Percentiles rank a stretch among this genome's conserved stretches.
Evolutionary conservation across 2,113 vertebrate species (phyloP).

Genomic region (Leucopternis melanops): DNA sequence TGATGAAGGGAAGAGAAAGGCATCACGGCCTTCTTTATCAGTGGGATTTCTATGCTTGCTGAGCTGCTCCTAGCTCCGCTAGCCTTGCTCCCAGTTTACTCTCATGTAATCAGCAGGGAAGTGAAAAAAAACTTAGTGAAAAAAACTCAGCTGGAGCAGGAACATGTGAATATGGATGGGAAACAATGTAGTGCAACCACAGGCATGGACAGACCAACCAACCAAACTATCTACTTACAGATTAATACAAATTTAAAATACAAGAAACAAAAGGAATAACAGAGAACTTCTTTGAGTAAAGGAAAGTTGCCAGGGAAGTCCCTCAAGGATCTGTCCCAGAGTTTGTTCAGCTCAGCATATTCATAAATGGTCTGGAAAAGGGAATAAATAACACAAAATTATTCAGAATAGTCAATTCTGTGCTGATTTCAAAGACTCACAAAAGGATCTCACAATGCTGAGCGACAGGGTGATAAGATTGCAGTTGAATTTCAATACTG

Average conservation of each 20-base stretch:
- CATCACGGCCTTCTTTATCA: not conserved
- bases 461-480: not conserved
- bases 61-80: not conserved
- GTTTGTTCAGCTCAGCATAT: conserved; percentile 16
- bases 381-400: conserved; percentile 8
- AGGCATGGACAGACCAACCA: not conserved
- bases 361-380: not conserved
- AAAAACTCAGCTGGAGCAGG: not conserved
- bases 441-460: conserved; percentile 5
- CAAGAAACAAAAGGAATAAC: not conserved
- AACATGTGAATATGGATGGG: not conserved
- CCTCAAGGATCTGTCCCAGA: not conserved
- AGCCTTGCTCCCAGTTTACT: not conserved
- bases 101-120: not conserved
- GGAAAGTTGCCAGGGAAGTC: not conserved
- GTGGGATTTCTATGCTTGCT: not conserved
- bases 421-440: conserved; percentile 25
- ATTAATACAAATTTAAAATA: not conserved
- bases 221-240: not conserved
- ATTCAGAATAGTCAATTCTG: conserved; percentile 1
- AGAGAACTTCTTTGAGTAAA: not conserved
- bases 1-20: not conserved
- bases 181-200: not conserved
- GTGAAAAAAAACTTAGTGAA: not conserved
- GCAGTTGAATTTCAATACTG: conserved; percentile 1